Base-by-base conservation (phyloP, 2,797 vertebrate genomes). In the Triplophysa yarkandensis region DNA sequence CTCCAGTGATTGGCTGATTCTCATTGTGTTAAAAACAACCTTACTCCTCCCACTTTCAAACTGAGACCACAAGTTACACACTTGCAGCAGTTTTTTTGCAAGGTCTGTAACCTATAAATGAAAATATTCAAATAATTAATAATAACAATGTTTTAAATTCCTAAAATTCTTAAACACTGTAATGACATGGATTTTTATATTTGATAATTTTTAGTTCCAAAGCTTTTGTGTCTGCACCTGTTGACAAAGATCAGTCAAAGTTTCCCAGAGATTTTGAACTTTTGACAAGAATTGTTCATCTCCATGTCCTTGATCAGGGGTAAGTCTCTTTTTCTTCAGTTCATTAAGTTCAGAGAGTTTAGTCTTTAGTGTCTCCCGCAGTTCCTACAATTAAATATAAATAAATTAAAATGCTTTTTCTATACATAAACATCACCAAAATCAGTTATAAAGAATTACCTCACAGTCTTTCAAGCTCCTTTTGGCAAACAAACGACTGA, bases 301-400 rank as follows among this genome's bases (percentile, higher is more conserved):
- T 10, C 27, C 27, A 30, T 25, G 43, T 30, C 44, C 82, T 23
- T 52, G 68, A 0, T 80, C 82, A 0, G 5, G 55, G 62, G 23
- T 44, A 70, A 78, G 60, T 28, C 36, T 79, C 70, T 52, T 80
- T 70, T 85, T 67, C 50, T 77, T 92, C 60, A 95, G 10, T 58
- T 93, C 88, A 79, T 87, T 86, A 8, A 96, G 86, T 21, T 81
- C 88, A 58, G 83, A 84, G 6, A 77, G 85, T 72, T 91, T 95
- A 71, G 78, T 1, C 10, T 48, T 6, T 19, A 95, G 86, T 66
- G 93, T 90, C 80, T 88, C 88, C 85, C 93, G 89, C 9, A 95
- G 71, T 2, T 87, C 89, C 96, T 98, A 70, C 52, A 16, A 80
- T 64, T 27, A 7, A 14, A 23, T 27, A 16, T 16, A 27, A 41